These are phyloP conservation scores for Formicarius rufipectus DNA, from an alignment of 2,113 vertebrate genomes.

Conservation along the genomic window DNA sequence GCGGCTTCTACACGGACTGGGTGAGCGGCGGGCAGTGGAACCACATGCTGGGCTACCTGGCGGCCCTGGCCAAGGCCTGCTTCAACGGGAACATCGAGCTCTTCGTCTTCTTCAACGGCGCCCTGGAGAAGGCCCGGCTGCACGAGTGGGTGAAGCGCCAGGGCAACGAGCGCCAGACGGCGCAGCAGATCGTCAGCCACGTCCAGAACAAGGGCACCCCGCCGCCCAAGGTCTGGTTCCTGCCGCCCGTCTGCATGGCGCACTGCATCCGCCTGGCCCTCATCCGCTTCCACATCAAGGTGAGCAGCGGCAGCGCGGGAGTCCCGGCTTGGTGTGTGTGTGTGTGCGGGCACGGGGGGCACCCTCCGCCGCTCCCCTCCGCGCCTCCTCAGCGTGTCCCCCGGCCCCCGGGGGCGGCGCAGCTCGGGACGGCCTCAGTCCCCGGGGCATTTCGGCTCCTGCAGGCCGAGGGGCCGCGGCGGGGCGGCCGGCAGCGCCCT, in stretches of 20 bases:
- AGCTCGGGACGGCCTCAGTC: neutral
- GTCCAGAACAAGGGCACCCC: constrained; percentile 96
- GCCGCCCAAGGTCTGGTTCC: constrained; percentile 96
- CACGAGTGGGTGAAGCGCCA: constrained; percentile 97
- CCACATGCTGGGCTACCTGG: constrained; percentile 96
- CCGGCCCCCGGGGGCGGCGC: constrained; percentile 10
- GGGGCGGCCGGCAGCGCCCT: neutral
- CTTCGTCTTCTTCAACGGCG: constrained; percentile 94
- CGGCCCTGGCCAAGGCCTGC: constrained; percentile 92
- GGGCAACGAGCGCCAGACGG: constrained; percentile 93
- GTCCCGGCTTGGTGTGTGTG: no score
- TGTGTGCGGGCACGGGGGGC: neutral
- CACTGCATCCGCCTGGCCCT: constrained; percentile 96
- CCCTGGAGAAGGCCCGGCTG: constrained; percentile 94
- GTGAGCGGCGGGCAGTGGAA: constrained; percentile 96
- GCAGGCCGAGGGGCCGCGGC: neutral
- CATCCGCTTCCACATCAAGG: constrained; percentile 93
- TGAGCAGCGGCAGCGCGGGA: constrained; percentile 48
- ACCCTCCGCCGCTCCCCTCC: neutral
- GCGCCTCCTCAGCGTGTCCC: constrained; percentile 58
- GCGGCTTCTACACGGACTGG: constrained; percentile 97
- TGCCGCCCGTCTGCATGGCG: constrained; percentile 93
- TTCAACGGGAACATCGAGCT: constrained; percentile 94
- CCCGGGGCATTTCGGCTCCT: neutral
- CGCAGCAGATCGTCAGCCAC: constrained; percentile 95